Evolutionary conservation across 92 coral and sea anemone genomes (phyloP), one percentile per base, ranked within the genome.

Genomic region (Phenganax marumi): DNA sequence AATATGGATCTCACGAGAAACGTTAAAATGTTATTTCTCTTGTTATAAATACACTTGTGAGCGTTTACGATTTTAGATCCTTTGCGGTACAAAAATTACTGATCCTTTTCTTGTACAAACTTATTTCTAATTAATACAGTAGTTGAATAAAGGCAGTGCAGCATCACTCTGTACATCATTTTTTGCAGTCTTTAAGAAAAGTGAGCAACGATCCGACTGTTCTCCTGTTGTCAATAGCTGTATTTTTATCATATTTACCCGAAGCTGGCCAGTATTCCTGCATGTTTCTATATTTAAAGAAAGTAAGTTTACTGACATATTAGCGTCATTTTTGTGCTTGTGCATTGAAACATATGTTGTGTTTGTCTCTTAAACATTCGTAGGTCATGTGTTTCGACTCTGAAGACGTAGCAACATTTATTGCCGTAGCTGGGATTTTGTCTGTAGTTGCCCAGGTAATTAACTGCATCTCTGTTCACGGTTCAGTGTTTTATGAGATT

Each of bases 191-290:
- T 55, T 81, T 95, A 54, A 90, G 93, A 33, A 95, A 92, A 80
- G 98, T 95, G 81, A 95, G 97, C 19, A 97, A 95, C 73, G 98
- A 95, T 76, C 98, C 98, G 11, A 95, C 95, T 1, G 96, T 95
- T 49, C 89, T 95, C 14, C 89, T 95, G 58, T 77, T 95, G 69
- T 93, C 96, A 43, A 85, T 92, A 66, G 93, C 97, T 52, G 98
- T 95, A 26, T 95, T 95, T 77, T 80, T 95, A 82, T 92, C 98
- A 0, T 95, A 95, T 88, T 86, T 95, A 75, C 98, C 97, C 12
- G 98, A 95, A 68, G 98, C 98, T 51, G 98, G 98, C 63, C 98
- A 95, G 79, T 95, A 95, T 84, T 95, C 98, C 75, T 95, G 96
- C 77, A 95, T 95, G 98, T 95, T 95, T 61, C 91, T 95, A 1